Conservation (phyloP, 2,888 invertebrate genomes). For the Monopis laevigella region DNA sequence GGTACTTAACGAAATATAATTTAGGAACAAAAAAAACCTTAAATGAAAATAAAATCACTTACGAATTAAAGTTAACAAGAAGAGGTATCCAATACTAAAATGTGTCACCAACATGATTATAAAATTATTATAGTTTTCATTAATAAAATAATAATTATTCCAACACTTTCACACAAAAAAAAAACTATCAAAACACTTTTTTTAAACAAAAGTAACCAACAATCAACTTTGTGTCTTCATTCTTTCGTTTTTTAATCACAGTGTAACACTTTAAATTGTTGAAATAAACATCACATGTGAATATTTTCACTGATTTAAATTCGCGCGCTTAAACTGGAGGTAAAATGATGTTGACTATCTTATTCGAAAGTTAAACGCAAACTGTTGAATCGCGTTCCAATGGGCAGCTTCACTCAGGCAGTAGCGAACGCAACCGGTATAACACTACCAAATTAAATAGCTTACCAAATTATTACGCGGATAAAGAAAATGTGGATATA, state of each 20-base stretch:
- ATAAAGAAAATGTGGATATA: too few relatives aligned
- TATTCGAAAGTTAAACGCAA: slow-evolving; percentile 58
- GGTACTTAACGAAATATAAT: too few relatives aligned
- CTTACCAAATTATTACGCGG: background rate
- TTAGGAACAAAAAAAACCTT: too few relatives aligned
- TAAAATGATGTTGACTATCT: slow-evolving; percentile 31
- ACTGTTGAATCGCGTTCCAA: slow-evolving; percentile 33
- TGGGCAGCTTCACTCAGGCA: slow-evolving; percentile 39
- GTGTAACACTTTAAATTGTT: too few relatives aligned
- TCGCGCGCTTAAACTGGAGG: slow-evolving; percentile 36
- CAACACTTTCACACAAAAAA: slow-evolving; percentile 6
- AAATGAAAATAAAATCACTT: slow-evolving; percentile 22
- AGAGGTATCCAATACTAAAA: slow-evolving; percentile 34
- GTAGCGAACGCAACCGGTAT: slow-evolving; percentile 30
- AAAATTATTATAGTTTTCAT: background rate
- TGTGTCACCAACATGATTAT: slow-evolving; percentile 14
- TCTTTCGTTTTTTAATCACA: too few relatives aligned
- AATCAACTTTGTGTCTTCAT: slow-evolving; percentile 14
- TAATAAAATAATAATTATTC: too few relatives aligned
- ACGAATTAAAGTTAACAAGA: slow-evolving; percentile 43
- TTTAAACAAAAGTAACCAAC: too few relatives aligned
- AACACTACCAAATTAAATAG: slow-evolving; percentile 28
- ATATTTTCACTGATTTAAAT: too few relatives aligned
- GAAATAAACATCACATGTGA: too few relatives aligned
- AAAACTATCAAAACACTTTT: too few relatives aligned